A percentile compares a stretch with the other conserved stretches of the same genome.
These are phyloP conservation scores for Spialia ferax DNA, from an alignment of 2,888 invertebrate genomes.

Conservation along the genomic window DNA sequence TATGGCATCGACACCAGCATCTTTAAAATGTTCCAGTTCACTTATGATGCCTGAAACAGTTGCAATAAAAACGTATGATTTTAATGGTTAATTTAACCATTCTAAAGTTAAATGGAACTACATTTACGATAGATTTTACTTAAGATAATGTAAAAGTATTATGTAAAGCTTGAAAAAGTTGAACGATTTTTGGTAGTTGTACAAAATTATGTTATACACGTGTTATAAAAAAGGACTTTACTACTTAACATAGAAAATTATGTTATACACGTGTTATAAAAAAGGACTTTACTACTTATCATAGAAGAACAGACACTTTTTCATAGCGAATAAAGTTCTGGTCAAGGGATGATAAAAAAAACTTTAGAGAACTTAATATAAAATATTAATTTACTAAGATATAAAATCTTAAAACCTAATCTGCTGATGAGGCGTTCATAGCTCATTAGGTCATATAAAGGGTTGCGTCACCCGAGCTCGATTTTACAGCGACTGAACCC, in stretches of 20 bases:
- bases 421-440: not conserved
- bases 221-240: too few relatives aligned
- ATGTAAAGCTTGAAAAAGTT: too few relatives aligned
- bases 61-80: not conserved
- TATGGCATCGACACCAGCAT: slow-evolving; percentile 90
- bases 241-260: too few relatives aligned
- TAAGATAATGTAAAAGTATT: not conserved
- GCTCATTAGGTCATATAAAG: slow-evolving; percentile 7
- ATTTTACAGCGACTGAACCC: slow-evolving; percentile 30
- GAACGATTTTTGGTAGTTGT: too few relatives aligned
- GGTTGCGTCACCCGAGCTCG: slow-evolving; percentile 13
- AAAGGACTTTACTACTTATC: too few relatives aligned
- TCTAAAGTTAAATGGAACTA: too few relatives aligned
- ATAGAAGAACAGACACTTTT: too few relatives aligned
- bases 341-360: not conserved
- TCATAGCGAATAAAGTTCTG: too few relatives aligned
- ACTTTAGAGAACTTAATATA: not conserved
- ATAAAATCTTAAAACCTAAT: not conserved
- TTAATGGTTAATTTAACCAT: too few relatives aligned
- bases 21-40: slow-evolving; percentile 88
- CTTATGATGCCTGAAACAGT: slow-evolving; percentile 79
- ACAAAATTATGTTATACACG: too few relatives aligned
- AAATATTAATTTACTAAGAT: not conserved
- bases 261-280: too few relatives aligned
- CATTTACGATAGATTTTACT: too few relatives aligned